Conservation (phyloP, 2,888 invertebrate genomes). For the Campoletis raptor region DNA sequence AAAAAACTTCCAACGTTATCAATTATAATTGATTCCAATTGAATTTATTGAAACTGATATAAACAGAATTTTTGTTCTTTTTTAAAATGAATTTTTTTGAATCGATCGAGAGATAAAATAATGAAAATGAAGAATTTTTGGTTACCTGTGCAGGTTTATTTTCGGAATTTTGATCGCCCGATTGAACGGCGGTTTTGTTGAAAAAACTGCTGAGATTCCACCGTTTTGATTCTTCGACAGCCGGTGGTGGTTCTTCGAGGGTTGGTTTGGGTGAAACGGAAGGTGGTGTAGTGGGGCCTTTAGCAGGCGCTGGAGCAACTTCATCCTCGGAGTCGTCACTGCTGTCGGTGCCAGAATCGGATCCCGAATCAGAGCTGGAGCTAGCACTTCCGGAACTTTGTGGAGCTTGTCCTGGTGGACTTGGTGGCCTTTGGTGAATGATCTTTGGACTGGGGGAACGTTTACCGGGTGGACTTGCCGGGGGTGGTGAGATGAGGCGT, state of each 20-base stretch:
- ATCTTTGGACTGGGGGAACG: constrained; percentile 69
- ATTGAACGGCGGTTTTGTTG: constrained; percentile 78
- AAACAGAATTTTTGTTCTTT: no score
- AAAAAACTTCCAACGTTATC: no score
- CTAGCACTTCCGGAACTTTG: constrained; percentile 86
- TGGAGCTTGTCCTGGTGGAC: constrained; percentile 85
- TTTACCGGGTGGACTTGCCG: constrained; percentile 69
- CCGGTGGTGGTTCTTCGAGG: constrained; percentile 77
- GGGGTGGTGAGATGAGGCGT: constrained; percentile 73
- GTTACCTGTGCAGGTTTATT: constrained; percentile 76
- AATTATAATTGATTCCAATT: no score
- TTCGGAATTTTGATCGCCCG: constrained; percentile 77
- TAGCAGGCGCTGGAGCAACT: constrained; percentile 72
- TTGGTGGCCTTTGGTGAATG: constrained; percentile 79
- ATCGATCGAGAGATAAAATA: background rate
- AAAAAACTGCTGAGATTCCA: constrained; percentile 84
- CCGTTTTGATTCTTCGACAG: constrained; percentile 85
- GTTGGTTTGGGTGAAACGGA: constrained; percentile 78
- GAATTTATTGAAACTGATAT: no score
- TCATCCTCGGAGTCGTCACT: constrained; percentile 87
- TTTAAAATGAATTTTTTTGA: background rate
- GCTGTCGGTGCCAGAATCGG: constrained; percentile 88
- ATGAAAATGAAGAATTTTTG: background rate
- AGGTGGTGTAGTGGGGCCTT: constrained; percentile 84
- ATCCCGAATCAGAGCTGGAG: constrained; percentile 88